These are phyloP conservation scores for Lutraria rhynchaena DNA, from an alignment of 1,140 invertebrate species.

Conservation along the genomic window DNA sequence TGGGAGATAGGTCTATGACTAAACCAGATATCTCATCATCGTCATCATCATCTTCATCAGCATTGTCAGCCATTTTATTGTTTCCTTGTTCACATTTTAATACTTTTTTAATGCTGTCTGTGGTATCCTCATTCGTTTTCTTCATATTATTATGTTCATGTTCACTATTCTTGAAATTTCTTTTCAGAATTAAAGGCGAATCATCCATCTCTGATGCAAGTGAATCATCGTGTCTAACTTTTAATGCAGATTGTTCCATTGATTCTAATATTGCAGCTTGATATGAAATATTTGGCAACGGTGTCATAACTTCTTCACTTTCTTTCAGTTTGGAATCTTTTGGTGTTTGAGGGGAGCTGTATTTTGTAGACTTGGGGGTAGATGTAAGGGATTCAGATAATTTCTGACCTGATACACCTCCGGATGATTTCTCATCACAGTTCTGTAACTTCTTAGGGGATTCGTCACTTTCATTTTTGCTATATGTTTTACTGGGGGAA, in stretches of 20 bases:
- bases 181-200: conserved; percentile 14
- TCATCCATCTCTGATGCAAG: conserved; percentile 20
- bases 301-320: conserved; percentile 35
- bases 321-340: conserved; percentile 13
- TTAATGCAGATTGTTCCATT: conserved; percentile 51
- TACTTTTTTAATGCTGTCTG: background rate
- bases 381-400: no score
- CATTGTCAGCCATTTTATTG: conserved; percentile 9
- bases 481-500: no score
- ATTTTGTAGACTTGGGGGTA: no score
- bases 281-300: conserved; percentile 37
- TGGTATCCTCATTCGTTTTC: background rate
- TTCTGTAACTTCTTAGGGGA: no score
- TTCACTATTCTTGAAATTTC: background rate
- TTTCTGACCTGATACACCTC: no score
- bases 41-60: conserved; percentile 19
- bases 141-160: background rate
- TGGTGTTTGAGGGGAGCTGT: background rate
- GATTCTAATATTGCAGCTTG: conserved; percentile 50
- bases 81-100: background rate
- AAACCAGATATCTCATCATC: conserved; percentile 41
- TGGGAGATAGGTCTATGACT: conserved; percentile 31
- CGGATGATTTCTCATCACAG: no score
- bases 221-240: conserved; percentile 35
- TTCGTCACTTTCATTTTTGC: no score